Conservation (phyloP, 2,888 invertebrate species). For the Zhengitettix transpicula region DNA sequence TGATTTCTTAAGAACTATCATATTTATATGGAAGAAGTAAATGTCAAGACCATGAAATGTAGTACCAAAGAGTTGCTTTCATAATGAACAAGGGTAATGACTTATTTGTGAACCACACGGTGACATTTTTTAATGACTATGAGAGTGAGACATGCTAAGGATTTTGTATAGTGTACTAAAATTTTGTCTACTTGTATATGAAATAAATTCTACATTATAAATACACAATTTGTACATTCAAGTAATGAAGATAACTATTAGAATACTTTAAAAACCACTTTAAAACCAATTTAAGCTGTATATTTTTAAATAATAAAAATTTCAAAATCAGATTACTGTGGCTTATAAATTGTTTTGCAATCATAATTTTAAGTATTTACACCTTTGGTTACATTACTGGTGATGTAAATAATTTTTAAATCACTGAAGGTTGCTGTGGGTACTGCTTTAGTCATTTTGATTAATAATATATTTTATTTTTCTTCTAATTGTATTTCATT, state of each 20-base stretch:
- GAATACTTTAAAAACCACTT: background rate
- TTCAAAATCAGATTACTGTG: background rate
- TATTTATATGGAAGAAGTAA: background rate
- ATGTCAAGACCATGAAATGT: background rate
- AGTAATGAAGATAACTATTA: background rate
- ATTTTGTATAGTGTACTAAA: conserved; percentile 1
- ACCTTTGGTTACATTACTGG: background rate
- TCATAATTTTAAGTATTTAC: background rate
- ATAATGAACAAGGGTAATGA: no score
- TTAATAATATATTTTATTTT: conserved; percentile 9
- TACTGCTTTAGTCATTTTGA: conserved; percentile 8
- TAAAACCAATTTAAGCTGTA: background rate
- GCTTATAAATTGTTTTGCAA: background rate
- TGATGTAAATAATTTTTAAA: background rate
- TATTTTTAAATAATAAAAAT: background rate
- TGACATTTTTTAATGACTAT: no score
- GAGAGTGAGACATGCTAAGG: background rate
- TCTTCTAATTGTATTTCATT: conserved; percentile 12
- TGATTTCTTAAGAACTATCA: background rate
- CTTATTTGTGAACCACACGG: no score
- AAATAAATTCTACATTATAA: no score
- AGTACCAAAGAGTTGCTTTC: background rate
- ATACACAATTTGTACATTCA: background rate
- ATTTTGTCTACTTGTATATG: no score
- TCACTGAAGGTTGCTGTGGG: conserved; percentile 11